Conservation (phyloP, 64 coral and sea anemone species). For the Montipora capricornis region DNA sequence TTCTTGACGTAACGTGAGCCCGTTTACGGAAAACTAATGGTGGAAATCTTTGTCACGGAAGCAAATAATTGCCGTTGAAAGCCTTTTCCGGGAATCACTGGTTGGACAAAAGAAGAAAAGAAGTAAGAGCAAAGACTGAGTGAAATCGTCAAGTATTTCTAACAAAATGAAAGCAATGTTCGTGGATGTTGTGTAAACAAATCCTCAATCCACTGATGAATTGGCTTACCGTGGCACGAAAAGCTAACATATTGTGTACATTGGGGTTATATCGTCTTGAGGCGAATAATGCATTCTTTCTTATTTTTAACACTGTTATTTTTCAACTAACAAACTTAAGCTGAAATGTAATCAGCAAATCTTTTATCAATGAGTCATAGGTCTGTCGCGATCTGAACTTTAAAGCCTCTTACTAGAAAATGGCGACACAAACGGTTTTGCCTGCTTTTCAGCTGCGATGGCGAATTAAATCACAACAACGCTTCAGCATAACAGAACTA, state of each 20-base stretch:
- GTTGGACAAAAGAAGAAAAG: neutral
- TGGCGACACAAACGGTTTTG: neutral
- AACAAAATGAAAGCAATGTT: no score
- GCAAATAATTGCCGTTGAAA: slow-evolving; percentile 2
- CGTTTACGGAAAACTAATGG: neutral
- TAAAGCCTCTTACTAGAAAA: slow-evolving; percentile 17
- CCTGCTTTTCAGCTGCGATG: neutral
- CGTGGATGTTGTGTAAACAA: slow-evolving; percentile 36
- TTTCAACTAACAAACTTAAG: neutral
- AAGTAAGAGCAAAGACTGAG: no score
- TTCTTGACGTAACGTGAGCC: no score
- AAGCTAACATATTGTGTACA: slow-evolving; percentile 53
- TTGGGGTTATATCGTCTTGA: neutral
- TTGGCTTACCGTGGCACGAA: neutral
- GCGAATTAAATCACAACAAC: neutral
- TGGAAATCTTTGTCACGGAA: neutral
- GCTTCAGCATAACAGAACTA: neutral
- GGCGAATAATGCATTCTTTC: neutral
- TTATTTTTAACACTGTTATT: neutral
- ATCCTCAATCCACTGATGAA: neutral
- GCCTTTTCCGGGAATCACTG: neutral
- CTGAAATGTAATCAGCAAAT: neutral
- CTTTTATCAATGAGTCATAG: neutral
- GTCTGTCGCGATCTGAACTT: no score
- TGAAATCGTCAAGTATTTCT: no score